Evolutionary conservation across 2,113 vertebrate genomes (phyloP).

Genomic region (Hiodon alosoides): DNA sequence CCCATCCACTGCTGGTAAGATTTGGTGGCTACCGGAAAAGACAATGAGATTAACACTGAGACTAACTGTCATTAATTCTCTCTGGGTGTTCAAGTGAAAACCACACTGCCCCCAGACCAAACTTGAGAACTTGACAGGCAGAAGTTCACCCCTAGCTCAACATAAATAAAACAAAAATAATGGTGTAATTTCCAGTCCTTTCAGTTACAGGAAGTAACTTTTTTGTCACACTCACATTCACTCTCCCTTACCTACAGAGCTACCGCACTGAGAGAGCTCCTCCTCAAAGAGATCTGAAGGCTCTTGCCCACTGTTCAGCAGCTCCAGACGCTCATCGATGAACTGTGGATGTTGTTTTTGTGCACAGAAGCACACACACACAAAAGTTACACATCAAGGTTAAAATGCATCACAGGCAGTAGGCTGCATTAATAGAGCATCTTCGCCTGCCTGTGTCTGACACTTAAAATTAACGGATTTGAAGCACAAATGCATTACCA

Average conservation of each 20-base stretch:
- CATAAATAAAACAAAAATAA: no score
- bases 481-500: no score
- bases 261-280: constrained; percentile 62
- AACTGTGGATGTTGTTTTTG: constrained; percentile 57
- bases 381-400: not conserved
- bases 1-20: constrained; percentile 78
- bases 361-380: constrained; percentile 1
- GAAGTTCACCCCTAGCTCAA: no score
- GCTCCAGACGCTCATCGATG: constrained; percentile 73
- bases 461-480: no score
- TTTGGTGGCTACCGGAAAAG: constrained; percentile 57
- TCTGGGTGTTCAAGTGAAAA: no score
- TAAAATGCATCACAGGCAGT: no score
- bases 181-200: no score
- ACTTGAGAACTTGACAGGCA: no score
- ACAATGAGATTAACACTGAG: not conserved
- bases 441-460: no score
- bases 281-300: constrained; percentile 81
- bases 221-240: not conserved
- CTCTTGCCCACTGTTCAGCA: constrained; percentile 67
- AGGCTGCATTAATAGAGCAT: not conserved
- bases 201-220: no score
- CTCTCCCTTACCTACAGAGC: constrained; percentile 53
- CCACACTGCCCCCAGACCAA: no score
- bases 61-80: no score